phyloP scores from a whole-genome alignment of 2,888 invertebrate genomes.

The Pardosa pseudoannulata region DNA sequence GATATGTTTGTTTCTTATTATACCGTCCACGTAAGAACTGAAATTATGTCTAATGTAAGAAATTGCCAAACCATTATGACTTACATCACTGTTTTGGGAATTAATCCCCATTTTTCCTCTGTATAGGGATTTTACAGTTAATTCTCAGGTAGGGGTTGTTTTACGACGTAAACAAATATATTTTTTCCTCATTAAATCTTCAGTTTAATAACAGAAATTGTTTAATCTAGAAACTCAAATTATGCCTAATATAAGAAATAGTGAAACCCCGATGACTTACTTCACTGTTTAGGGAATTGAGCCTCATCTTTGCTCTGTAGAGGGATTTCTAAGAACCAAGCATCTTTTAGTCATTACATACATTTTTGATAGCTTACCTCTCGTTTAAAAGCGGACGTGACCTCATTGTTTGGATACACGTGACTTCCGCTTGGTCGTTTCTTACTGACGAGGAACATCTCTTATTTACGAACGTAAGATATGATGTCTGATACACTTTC shows the following conservation, averaged over 20 bases:
- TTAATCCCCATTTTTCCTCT: not conserved
- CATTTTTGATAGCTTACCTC: conserved; percentile 58
- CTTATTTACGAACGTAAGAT: conserved; percentile 44
- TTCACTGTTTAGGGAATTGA: not conserved
- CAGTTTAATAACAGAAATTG: too few relatives aligned
- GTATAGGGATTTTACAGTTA: too few relatives aligned
- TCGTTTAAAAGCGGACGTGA: conserved; percentile 68
- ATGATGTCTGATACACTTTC: not conserved
- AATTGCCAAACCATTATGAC: conserved; percentile 6
- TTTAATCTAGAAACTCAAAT: too few relatives aligned
- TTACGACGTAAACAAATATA: too few relatives aligned
- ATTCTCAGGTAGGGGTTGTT: too few relatives aligned
- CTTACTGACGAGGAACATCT: conserved; percentile 25
- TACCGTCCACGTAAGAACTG: too few relatives aligned
- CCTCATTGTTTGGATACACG: conserved; percentile 67
- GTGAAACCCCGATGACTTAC: conserved; percentile 9
- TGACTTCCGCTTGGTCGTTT: conserved; percentile 37
- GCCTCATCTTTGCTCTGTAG: not conserved
- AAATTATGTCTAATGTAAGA: too few relatives aligned
- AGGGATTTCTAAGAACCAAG: not conserved
- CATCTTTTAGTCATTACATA: conserved; percentile 41
- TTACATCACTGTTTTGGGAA: conserved; percentile 7
- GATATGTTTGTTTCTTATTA: too few relatives aligned
- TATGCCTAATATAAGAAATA: too few relatives aligned
- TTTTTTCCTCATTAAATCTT: too few relatives aligned